Percentiles rank a stretch among this genome's conserved stretches.
Evolutionary conservation across 2,888 invertebrate species (phyloP).

Genomic region (Smittia sp.): DNA sequence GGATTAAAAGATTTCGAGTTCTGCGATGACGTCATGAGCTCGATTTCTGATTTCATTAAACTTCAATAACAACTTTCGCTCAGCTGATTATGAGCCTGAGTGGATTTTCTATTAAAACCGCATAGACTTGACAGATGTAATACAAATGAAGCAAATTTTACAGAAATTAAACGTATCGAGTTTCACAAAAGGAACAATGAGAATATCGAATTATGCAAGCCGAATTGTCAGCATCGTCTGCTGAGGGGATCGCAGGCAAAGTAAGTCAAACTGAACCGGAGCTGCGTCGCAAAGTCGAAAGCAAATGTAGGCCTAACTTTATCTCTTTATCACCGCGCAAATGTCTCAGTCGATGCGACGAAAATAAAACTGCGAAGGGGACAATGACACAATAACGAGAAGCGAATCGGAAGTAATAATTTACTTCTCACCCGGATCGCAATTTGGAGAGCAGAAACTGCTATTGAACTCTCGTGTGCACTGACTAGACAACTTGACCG

Average conservation of each 20-base stretch:
- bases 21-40: too few species aligned
- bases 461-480: not conserved
- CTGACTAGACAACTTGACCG: not conserved
- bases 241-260: too few species aligned
- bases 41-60: too few species aligned
- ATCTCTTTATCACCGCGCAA: too few species aligned
- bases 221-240: not conserved
- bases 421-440: constrained; percentile 16
- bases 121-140: not conserved
- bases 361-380: constrained; percentile 22
- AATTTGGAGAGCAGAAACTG: not conserved
- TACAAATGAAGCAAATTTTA: not conserved
- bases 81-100: too few species aligned
- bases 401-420: constrained; percentile 39
- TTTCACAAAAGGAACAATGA: constrained; percentile 10
- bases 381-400: constrained; percentile 28
- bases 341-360: too few species aligned
- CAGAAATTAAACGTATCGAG: not conserved
- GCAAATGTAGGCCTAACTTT: too few species aligned
- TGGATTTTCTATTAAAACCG: not conserved
- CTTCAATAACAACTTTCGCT: too few species aligned
- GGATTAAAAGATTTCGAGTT: too few species aligned
- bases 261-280: too few species aligned
- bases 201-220: not conserved
- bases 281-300: too few species aligned